These are phyloP conservation scores for Anolis apletophallus DNA, from an alignment of 2,797 vertebrate genomes.

Conservation along the genomic window DNA sequence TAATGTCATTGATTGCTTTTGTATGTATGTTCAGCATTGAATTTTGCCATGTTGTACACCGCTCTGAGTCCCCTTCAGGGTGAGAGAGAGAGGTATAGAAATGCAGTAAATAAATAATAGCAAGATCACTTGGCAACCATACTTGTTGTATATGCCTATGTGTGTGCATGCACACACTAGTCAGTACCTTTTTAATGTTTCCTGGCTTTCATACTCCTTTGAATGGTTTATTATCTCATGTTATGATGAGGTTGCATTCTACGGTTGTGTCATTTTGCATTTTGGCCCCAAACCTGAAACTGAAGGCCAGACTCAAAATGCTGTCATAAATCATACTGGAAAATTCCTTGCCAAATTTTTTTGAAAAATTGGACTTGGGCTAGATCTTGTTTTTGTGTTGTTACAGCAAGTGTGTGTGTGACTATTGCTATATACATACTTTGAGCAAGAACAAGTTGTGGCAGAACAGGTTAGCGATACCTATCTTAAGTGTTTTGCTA, in stretches of 20 bases:
- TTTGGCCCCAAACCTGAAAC: neutral
- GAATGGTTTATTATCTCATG: neutral
- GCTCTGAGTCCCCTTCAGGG: no score
- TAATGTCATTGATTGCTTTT: no score
- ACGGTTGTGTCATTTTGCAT: neutral
- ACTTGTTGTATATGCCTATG: no score
- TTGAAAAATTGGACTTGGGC: neutral
- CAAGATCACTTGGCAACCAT: neutral
- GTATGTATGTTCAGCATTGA: no score
- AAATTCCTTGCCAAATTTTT: neutral
- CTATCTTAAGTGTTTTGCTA: constrained; percentile 16
- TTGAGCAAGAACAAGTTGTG: constrained; percentile 36
- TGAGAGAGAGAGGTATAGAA: no score
- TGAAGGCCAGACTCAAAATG: neutral
- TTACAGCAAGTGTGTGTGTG: neutral
- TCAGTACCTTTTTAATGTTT: neutral
- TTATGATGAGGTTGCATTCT: neutral
- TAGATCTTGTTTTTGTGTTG: neutral
- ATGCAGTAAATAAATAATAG: no score
- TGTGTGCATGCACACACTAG: no score
- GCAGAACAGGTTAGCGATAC: constrained; percentile 7
- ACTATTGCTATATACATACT: neutral
- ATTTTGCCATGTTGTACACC: no score
- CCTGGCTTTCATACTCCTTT: neutral
- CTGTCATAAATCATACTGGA: neutral